Conservation (phyloP, 2,888 invertebrate genomes). For the Clepsis dumicolana region DNA sequence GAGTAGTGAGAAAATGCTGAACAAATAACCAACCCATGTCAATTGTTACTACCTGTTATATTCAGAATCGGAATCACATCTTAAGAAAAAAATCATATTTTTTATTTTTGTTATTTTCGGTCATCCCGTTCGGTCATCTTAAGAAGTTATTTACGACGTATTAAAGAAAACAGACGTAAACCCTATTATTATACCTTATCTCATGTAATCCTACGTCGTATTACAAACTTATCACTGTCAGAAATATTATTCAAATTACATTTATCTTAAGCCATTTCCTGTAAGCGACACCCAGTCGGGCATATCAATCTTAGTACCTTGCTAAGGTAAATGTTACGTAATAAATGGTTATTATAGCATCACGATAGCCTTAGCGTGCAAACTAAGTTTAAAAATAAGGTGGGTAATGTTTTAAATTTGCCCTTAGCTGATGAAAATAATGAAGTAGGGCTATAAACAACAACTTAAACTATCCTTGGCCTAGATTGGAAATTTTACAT, state of each 20-base stretch:
- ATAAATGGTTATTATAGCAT: not conserved
- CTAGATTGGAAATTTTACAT: not conserved
- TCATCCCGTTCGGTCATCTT: not conserved
- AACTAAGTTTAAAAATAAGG: not conserved
- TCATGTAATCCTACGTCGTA: constrained; percentile 19
- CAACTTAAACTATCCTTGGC: not conserved
- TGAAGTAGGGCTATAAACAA: not conserved
- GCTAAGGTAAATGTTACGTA: not conserved
- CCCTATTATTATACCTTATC: constrained; percentile 13
- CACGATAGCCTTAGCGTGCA: not conserved
- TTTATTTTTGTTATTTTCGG: not conserved
- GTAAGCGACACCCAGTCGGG: constrained; percentile 7
- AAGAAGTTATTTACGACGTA: not conserved
- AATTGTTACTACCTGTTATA: too few species aligned
- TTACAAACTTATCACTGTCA: constrained; percentile 23
- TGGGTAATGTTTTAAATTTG: not conserved
- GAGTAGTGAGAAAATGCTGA: too few species aligned
- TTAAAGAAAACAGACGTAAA: not conserved
- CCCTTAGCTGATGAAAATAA: not conserved
- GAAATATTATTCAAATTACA: constrained; percentile 20
- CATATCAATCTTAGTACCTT: not conserved
- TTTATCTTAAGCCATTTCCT: constrained; percentile 35
- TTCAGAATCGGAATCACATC: too few species aligned
- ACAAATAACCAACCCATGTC: too few species aligned
- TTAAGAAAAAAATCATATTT: too few species aligned